Conservation (phyloP, 2,797 vertebrate genomes). For the Acipenser transmontanus region DNA sequence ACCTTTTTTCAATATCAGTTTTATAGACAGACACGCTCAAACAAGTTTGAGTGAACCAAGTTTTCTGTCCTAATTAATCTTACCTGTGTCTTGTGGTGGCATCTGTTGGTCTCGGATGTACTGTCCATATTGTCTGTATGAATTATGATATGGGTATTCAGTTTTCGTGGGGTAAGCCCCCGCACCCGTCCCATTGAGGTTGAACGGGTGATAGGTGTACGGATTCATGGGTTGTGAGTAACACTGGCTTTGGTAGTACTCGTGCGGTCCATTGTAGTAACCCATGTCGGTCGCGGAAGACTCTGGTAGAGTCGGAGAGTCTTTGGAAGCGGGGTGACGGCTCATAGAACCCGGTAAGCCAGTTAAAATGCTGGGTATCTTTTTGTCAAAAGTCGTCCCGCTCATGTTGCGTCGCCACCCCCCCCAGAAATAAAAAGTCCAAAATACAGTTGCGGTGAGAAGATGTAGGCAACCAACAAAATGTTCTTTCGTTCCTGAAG, state of each 20-base stretch:
- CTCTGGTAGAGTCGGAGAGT: constrained; percentile 92
- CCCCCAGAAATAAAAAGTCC: too few species aligned
- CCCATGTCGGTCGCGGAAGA: constrained; percentile 93
- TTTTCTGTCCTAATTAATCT: constrained; percentile 16
- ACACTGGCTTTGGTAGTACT: constrained; percentile 77
- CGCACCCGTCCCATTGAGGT: constrained; percentile 74
- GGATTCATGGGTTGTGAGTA: constrained; percentile 80
- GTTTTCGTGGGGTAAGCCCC: constrained; percentile 86
- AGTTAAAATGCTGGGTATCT: constrained; percentile 85
- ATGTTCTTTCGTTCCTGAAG: too few species aligned
- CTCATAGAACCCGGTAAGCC: constrained; percentile 89
- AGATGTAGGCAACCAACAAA: too few species aligned
- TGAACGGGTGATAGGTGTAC: constrained; percentile 82
- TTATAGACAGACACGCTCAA: too few species aligned
- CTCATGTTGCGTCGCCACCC: constrained; percentile 62
- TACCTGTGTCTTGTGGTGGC: constrained; percentile 84
- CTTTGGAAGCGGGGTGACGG: constrained; percentile 90
- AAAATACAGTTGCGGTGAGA: too few species aligned
- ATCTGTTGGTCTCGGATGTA: constrained; percentile 86
- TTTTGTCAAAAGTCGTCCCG: constrained; percentile 85
- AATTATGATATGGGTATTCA: constrained; percentile 82
- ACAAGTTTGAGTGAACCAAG: too few species aligned
- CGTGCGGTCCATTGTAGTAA: constrained; percentile 87
- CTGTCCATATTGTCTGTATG: constrained; percentile 85
- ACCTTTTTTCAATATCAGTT: too few species aligned